phyloP scores from a whole-genome alignment of 2,113 vertebrate species.

The Turnix velox region DNA sequence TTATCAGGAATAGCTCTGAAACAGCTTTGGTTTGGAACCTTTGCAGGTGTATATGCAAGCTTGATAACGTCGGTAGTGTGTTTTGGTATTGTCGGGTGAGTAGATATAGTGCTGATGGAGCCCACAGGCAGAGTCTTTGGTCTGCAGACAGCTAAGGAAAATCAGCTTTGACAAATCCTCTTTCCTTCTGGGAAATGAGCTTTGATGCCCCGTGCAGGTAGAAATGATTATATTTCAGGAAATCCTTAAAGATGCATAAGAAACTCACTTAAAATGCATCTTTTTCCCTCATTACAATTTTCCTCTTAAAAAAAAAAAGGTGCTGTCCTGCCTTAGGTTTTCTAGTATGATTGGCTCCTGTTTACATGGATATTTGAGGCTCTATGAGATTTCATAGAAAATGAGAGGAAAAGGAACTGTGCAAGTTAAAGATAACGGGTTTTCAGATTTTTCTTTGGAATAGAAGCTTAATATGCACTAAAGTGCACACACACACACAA shows the following conservation, averaged over 20 bases:
- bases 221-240: background rate
- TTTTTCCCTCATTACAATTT: background rate
- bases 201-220: background rate
- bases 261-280: background rate
- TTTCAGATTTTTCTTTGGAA: background rate
- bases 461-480: background rate
- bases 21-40: background rate
- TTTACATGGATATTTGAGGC: background rate
- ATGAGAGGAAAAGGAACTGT: background rate
- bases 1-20: background rate
- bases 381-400: background rate
- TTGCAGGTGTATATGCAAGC: background rate
- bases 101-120: background rate
- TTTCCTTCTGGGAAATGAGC: background rate
- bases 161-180: background rate
- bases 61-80: fast-evolving
- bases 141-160: background rate
- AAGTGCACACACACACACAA: fast-evolving
- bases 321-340: background rate
- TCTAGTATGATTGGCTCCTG: background rate
- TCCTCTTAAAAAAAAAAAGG: background rate
- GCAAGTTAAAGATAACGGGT: background rate
- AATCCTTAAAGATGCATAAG: background rate
- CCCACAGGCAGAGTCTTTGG: background rate
- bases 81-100: background rate